These are phyloP conservation scores for Euborellia annulipes DNA, from an alignment of 1,140 invertebrate species.

Conservation along the genomic window DNA sequence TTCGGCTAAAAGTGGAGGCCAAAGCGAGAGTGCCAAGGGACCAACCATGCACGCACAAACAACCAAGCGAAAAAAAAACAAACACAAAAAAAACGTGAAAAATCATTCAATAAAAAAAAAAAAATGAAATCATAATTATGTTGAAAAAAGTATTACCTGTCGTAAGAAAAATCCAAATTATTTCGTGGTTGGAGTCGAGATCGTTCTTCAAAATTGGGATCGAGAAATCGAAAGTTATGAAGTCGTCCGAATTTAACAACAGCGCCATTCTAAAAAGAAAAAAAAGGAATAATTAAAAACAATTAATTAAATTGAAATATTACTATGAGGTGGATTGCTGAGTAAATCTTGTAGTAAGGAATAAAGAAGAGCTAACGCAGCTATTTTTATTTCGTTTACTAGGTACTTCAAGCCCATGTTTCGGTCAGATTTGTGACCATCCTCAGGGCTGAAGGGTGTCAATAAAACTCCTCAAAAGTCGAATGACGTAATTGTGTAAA, in stretches of 20 bases:
- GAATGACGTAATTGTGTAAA: no score
- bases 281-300: no score
- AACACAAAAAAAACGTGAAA: neutral
- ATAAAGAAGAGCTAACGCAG: no score
- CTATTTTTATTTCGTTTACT: no score
- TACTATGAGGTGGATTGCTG: no score
- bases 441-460: no score
- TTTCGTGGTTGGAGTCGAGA: conserved; percentile 44
- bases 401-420: no score
- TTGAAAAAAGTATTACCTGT: conserved; percentile 38
- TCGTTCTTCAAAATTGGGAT: conserved; percentile 74
- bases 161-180: conserved; percentile 54
- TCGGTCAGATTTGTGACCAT: no score
- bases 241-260: conserved; percentile 79
- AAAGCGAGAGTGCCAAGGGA: no score
- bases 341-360: no score
- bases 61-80: neutral
- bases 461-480: no score
- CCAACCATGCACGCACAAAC: conserved; percentile 3
- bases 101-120: conserved; percentile 1
- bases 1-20: neutral
- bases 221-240: conserved; percentile 84
- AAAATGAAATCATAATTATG: neutral
- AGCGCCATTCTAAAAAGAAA: conserved; percentile 67
- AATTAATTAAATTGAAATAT: no score